Evolutionary conservation across 1,140 invertebrate genomes (phyloP), one percentile per base, ranked within the genome.

Genomic region (Asbolus verrucosus): DNA sequence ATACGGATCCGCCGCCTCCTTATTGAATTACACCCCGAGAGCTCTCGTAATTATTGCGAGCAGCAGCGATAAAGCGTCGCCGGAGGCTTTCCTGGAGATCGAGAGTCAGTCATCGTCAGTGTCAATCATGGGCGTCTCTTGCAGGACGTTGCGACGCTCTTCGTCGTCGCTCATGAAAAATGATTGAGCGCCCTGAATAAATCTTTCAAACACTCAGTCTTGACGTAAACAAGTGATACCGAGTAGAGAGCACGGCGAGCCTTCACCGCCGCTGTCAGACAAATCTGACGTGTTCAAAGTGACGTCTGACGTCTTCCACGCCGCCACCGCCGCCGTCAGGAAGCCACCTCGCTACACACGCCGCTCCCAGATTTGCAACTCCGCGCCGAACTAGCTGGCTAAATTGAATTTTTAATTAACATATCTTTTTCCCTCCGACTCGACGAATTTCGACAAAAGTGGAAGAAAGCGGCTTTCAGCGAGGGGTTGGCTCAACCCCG

Each of bases 151-250:
- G 46, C 60, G 69, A 63, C 60, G 69, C 60, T 39, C 33, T 54
- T 70, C 69, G 31, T 66, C 69, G 50, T 36, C 65, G 59, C 36
- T 68, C 69, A 73, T 73, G 72, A 73, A 73, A 74, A 74, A 74
- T 74, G 66, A 72, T 74, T 70, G 70, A 70, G 46, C 67, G 60
- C 39, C 62, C 62, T 41, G 70, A 75, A 75, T 75, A 73, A 75
- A 75, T 75, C 67, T 73, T 73, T 75, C 73, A 75, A 75, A 75
- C 70, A 69, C 70, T 69, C 62, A 30, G 38, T 62, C 65, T 72
- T 70, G 73, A 74, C 73, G 67, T 75, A 70, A 75, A 75, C 71
- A 75, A 75, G 73, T 75, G 71, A 75, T 75, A 74, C 65, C 67
- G 60, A 68, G 27, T 39, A 43, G 39, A 46, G 39, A 60, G 67